Conservation (phyloP, 2,888 invertebrate genomes). For the Thysanoteuthis rhombus region DNA sequence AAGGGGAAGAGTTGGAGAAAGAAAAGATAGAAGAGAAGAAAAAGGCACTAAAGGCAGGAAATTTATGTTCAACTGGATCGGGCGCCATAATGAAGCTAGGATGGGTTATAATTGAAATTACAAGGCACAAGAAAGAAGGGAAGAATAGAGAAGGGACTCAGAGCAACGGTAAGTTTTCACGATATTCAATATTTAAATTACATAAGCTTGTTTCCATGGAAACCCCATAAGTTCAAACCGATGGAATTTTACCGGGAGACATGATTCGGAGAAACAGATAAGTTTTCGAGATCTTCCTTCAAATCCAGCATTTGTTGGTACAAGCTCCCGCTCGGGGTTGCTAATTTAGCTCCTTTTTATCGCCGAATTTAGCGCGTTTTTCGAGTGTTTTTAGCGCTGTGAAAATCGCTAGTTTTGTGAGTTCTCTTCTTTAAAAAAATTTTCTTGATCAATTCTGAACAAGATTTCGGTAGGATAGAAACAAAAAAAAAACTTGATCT, state of each 20-base stretch:
- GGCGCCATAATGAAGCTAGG: background rate
- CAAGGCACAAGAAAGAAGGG: background rate
- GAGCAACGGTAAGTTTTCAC: background rate
- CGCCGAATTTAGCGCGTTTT: no score
- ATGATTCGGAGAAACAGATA: background rate
- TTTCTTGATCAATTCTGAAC: no score
- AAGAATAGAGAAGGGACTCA: background rate
- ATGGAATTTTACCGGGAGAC: background rate
- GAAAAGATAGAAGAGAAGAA: background rate
- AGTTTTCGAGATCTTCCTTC: background rate
- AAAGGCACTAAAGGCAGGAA: background rate
- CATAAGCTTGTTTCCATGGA: constrained; percentile 12
- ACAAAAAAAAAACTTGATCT: no score
- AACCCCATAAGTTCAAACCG: background rate
- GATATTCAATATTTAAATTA: background rate
- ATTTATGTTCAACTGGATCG: background rate
- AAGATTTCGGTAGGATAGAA: no score
- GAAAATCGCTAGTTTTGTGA: no score
- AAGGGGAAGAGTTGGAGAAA: background rate
- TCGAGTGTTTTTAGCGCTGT: no score
- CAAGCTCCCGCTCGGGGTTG: no score
- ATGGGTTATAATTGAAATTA: background rate
- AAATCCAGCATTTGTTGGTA: no score
- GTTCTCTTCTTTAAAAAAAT: no score
- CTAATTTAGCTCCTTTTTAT: no score